Base-by-base conservation (phyloP, 2,797 vertebrate species). In the Euthynnus affinis region DNA sequence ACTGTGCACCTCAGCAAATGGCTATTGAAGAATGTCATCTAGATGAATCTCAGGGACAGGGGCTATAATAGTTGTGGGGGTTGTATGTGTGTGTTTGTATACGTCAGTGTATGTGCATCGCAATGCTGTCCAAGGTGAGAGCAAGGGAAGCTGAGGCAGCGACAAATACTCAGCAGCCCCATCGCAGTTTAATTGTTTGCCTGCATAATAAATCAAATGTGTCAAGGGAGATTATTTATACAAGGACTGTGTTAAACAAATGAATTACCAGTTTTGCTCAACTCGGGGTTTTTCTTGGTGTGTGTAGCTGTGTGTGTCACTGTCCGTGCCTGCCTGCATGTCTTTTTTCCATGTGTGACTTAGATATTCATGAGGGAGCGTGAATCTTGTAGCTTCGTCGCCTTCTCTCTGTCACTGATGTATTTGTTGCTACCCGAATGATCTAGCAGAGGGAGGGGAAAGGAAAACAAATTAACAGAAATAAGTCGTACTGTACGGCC, bases 191-290 rank as follows among this genome's bases (percentile, higher is more conserved):
- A 95, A 95, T 94, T 92, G 90, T 94, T 95, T 92, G 87, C 87
- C 88, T 89, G 88, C 86, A 83, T 94, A 91, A 95, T 95, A 94
- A 94, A 95, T 95, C 92, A 94, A 91, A 93, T 34, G 74, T 92
- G 92, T 93, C 93, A 84, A 60, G 89, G 76, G 88, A 85, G 87
- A 91, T 94, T 93, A 91, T 92, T 92, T 93, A 93, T 92, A 92
- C 88, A 85, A 88, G 88, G 74, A 73, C 73, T 65, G 74, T 84
- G 89, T 91, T 92, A 88, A 89, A 90, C 87, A 93, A 95, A 93
- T 92, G 69, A 93, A 93, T 94, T 86, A 81, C 83, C 55, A 22
- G 18, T 49, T 29, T 20, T 49, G 46, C 46, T 49, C 46, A 49
- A 49, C 46, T 49, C 46, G 18, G 18, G 18, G 46, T 20, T 49